Base-by-base conservation (phyloP, 2,888 invertebrate genomes). In the Drosophila pegasa region DNA sequence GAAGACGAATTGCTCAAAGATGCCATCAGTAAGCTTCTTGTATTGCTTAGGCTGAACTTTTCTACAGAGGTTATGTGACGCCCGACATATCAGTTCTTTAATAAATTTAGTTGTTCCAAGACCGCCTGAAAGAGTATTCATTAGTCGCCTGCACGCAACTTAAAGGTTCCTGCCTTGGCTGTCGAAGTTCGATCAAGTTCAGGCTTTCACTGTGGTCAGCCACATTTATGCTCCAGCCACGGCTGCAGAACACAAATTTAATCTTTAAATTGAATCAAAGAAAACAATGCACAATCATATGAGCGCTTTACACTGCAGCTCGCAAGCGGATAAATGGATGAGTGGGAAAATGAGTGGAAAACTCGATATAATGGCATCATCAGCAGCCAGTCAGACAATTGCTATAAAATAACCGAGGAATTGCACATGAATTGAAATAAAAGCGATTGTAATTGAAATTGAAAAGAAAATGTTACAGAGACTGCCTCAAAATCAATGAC, bases 391-490 rank as follows among this genome's bases (percentile, higher is more conserved):
- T 16, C 45, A 74, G 64, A 87, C 86, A 87, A 85, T 78, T 52
- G 67, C 78, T 41, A 54, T 71, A 81, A 75, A 85, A 71, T 75
- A 73, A 71, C 65, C 67, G 60, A 73, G 72, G 68, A 78, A 87
- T 85, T 71, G 67, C 58, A 67, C 65, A 72, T 60, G 56, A 78
- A 75, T 75, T 77, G 71, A 75, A 73, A 75, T 70, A 71, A 78
- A 73, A 73, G 65, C 57, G 63, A 85, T 75, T 59, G 81, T 64
- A 73, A 81, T 85, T 78, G 85, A 84, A 87, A 74, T 66, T 50
- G 86, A 58, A 76, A 47, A 41, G 55, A 25, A 58, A 61, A 41
- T 52, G 37, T 45, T 59, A 38, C 35, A 41, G 14, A 33, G 31
- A 51, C 12, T 61, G 41, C 10, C 20, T 18, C 45, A 8, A 51